phyloP scores from a whole-genome alignment of 2,797 vertebrate species.

The Anomalospiza imberbis region DNA sequence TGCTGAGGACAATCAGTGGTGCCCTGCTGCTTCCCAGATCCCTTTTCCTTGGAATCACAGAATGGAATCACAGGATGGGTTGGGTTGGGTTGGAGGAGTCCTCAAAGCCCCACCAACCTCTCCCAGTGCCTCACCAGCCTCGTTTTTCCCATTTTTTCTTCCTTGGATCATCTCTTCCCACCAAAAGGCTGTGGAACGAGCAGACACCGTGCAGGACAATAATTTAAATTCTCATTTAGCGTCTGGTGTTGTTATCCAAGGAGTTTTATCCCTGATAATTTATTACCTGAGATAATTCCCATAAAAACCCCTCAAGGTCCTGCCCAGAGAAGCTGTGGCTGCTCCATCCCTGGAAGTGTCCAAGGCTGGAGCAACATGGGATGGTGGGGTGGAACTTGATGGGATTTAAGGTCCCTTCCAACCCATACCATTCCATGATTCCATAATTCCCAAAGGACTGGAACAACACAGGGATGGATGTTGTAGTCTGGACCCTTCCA shows the following conservation, averaged over 20 bases:
- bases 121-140: background rate
- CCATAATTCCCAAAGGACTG: rapidly evolving
- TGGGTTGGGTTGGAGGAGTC: background rate
- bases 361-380: background rate
- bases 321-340: background rate
- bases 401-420: rapidly evolving
- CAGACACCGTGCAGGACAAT: rapidly evolving
- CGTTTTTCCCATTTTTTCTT: background rate
- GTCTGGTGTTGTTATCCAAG: rapidly evolving
- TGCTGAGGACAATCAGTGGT: rapidly evolving
- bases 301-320: rapidly evolving
- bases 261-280: background rate
- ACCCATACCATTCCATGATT: rapidly evolving
- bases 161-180: background rate
- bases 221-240: background rate
- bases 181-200: background rate
- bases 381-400: rapidly evolving
- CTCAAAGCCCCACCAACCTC: background rate
- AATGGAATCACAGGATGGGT: rapidly evolving
- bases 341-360: background rate
- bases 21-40: background rate
- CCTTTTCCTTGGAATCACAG: background rate
- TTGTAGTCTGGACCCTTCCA: background rate
- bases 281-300: background rate
- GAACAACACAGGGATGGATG: rapidly evolving